Base-by-base conservation (phyloP, 2,888 invertebrate genomes). In the Trichopria drosophilae region DNA sequence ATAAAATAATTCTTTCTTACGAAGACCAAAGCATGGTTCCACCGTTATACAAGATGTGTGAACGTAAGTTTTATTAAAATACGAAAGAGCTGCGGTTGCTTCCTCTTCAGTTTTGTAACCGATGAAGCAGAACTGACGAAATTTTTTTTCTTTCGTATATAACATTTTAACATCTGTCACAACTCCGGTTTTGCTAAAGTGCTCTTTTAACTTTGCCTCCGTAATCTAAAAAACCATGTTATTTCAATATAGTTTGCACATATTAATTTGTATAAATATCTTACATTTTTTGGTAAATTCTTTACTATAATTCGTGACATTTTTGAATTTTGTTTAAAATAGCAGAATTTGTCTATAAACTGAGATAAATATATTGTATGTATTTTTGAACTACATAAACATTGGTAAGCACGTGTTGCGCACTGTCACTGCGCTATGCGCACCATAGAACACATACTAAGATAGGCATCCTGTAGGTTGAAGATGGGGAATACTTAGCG, bases 121-220 rank as follows among this genome's bases (percentile, higher is more conserved):
- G 62, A 99, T 79, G 71, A 98, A 98, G 4, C 88, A 93, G 78
- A 98, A 98, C 65, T 89, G 87, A 51, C 98, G 82, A 73, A 98
- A 98, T 69, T 86, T 86, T 6, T 97, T 96, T 79, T 92, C 87
- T 62, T 87, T 83, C 1, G 93, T 93, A 68, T 89, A 96, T 74
- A 97, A 98, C 6, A 98, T 76, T 66, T 93, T 91, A 6, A 96
- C 83, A 78, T 99, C 98, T 6, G 97, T 98, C 6, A 99, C 85
- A 56, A 83, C 83, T 16, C 95, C 95, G 68, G 89, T 87, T 64
- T 84, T 76, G 39, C 85, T 81, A 73, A 97, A 96, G 44, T 88
- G 72, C 61, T 85, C 81, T 62, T 83, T 84, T 10, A 97, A 73
- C 69, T 86, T 86, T 1, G 87, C 84, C 57, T 87, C 87, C 10